Base-by-base conservation (phyloP, 2,888 invertebrate genomes). In the Thymelicus lineola region DNA sequence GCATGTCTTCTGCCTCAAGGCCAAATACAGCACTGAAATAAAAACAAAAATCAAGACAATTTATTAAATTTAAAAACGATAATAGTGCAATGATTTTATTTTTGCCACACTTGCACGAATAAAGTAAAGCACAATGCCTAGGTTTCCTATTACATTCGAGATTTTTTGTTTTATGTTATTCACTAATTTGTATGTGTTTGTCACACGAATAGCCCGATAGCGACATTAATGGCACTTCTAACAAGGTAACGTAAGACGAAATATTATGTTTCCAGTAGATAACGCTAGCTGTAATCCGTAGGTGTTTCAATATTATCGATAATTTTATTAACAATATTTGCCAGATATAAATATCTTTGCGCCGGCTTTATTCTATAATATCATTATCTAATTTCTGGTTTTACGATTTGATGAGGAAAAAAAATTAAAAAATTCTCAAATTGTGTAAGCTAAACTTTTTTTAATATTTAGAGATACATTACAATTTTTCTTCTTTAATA, bases 161-260 rank as follows among this genome's bases (percentile, higher is more conserved):
- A 65, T 81, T 80, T 79, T 76, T 74, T 71, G 69, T 72, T 82
- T 87, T 84, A 86, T 64, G 67, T 88, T 84, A 77, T 82, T 90
- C 83, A 93, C 92, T 93, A 93, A 93, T 92, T 77, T 83, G 73
- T 86, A 82, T 95, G 93, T 95, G 94, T 96, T 95, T 95, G 94
- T 95, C 96, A 95, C 96, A 95, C 95, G 88, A 95, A 95, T 97
- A 97, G 98, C 97, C 97, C 98, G 94, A 97, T 98, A 96, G 98
- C 97, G 96, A 97, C 97, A 95, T 97, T 98, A 96, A 97, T 98
- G 97, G 97, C 97, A 95, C 96, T 98, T 89, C 96, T 98, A 90
- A 96, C 97, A 96, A 98, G 98, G 98, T 98, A 98, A 97, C 84
- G 90, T 91, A 91, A 88, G 82, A 83, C 78, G 76, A 83, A 81